Conservation (phyloP, 2,113 vertebrate species). For the Enhydra lutris region DNA sequence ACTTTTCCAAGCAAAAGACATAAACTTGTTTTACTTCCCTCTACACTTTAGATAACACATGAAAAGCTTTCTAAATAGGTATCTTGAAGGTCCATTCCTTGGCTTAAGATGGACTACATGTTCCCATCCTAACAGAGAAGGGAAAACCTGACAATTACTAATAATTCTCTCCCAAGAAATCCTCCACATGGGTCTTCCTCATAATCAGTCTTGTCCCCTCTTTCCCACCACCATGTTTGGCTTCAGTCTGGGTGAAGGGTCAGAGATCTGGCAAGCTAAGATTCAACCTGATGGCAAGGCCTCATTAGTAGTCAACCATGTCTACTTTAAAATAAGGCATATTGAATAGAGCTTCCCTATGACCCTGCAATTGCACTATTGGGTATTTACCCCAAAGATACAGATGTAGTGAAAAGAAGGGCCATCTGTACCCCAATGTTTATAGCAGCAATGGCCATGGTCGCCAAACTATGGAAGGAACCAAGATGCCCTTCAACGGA, state of each 20-base stretch:
- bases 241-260: background rate
- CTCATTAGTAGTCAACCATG: background rate
- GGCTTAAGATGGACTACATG: background rate
- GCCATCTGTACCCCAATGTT: no score
- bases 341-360: no score
- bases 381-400: no score
- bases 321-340: background rate
- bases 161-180: background rate
- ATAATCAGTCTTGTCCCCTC: background rate
- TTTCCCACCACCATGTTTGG: background rate
- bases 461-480: no score
- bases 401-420: no score
- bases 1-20: background rate
- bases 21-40: background rate
- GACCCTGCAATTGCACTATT: no score
- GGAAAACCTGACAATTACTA: background rate
- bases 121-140: background rate
- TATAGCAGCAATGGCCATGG: no score
- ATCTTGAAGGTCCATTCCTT: background rate
- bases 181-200: background rate
- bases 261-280: background rate
- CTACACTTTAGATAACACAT: background rate
- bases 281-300: background rate
- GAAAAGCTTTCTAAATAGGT: background rate
- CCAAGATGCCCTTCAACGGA: no score